phyloP scores from a whole-genome alignment of 2,888 invertebrate genomes.

The Fabriciana adippe region DNA sequence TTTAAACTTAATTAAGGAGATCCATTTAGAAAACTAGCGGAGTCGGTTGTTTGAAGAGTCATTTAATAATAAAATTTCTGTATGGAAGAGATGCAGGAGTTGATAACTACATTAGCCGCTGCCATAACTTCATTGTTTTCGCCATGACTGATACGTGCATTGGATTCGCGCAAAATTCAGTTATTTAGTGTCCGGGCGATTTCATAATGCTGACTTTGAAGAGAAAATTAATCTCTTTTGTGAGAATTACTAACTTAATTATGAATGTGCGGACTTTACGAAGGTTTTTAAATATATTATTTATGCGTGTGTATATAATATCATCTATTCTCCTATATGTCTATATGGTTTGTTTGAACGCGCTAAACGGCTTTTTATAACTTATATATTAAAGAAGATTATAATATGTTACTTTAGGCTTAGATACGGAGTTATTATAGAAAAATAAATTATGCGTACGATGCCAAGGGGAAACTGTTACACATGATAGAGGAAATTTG shows the following conservation, averaged over 20 bases:
- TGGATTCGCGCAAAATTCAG: constrained; percentile 43
- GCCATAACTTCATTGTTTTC: constrained; percentile 49
- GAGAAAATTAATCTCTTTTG: constrained; percentile 18
- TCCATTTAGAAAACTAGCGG: constrained; percentile 15
- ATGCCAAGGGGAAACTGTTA: too few relatives aligned
- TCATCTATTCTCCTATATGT: too few relatives aligned
- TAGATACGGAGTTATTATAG: too few relatives aligned
- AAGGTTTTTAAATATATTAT: constrained; percentile 5
- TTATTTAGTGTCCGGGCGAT: constrained; percentile 39
- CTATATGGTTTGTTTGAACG: too few relatives aligned
- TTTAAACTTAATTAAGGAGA: constrained; percentile 10
- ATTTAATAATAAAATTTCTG: constrained; percentile 31
- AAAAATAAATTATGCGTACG: too few relatives aligned
- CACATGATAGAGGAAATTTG: too few relatives aligned
- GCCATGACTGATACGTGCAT: constrained; percentile 47
- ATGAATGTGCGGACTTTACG: constrained; percentile 1
- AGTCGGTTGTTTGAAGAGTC: constrained; percentile 24
- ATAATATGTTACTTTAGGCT: too few relatives aligned
- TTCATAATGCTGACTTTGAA: constrained; percentile 31
- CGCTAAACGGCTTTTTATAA: too few relatives aligned
- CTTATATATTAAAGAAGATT: too few relatives aligned
- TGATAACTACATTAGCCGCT: constrained; percentile 46
- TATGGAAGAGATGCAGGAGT: constrained; percentile 41
- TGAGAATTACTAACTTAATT: constrained; percentile 10
- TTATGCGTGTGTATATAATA: too few relatives aligned